Evolutionary conservation across 92 coral and sea anemone genomes (phyloP).

Genomic region (Parazoanthus swiftii): DNA sequence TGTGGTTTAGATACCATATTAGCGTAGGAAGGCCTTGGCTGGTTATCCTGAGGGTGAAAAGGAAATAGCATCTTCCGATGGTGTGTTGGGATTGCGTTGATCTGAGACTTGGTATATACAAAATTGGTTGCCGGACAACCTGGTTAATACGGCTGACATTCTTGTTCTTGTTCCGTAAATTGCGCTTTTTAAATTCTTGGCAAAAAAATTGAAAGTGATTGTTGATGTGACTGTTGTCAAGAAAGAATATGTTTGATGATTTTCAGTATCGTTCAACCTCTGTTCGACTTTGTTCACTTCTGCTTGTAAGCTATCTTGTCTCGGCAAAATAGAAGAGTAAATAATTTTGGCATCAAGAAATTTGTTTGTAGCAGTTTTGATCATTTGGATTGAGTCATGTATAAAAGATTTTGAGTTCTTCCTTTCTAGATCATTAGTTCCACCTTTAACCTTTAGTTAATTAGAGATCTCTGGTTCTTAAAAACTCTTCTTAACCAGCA

Average conservation of each 20-base stretch:
- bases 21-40: conserved; percentile 15
- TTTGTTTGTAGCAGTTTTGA: neutral
- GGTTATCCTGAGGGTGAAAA: conserved; percentile 19
- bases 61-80: too few relatives aligned
- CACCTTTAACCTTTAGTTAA: too few relatives aligned
- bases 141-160: neutral
- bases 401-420: conserved; percentile 4
- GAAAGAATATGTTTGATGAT: conserved; percentile 16
- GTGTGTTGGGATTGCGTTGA: conserved; percentile 9
- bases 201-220: conserved; percentile 29
- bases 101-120: too few relatives aligned
- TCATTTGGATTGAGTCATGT: conserved; percentile 7
- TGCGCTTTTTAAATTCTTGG: conserved; percentile 49
- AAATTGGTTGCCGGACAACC: neutral
- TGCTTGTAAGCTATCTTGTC: conserved; percentile 32
- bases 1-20: conserved; percentile 18
- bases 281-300: conserved; percentile 21
- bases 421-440: conserved; percentile 42
- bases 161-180: conserved; percentile 36
- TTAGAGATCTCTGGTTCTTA: too few relatives aligned
- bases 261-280: neutral
- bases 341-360: conserved; percentile 14
- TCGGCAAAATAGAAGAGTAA: conserved; percentile 35
- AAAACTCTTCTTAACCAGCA: too few relatives aligned
- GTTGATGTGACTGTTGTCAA: conserved; percentile 36